phyloP scores from a whole-genome alignment of 2,797 vertebrate species.

The Atherinosoma microstoma region DNA sequence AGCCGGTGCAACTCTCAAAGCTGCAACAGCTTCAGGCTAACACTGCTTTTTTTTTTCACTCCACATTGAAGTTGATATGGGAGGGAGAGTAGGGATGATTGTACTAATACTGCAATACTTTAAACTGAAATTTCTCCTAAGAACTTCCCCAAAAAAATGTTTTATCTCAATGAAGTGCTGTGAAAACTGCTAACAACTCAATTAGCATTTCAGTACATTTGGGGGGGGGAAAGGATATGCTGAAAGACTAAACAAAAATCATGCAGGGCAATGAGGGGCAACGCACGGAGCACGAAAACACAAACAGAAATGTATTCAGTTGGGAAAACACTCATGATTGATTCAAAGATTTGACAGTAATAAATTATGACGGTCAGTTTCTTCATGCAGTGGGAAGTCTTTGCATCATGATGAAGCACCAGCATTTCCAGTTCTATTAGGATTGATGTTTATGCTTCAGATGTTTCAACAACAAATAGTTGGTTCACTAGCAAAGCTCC shows the following conservation, averaged over 20 bases:
- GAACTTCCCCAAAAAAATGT: slow-evolving; percentile 25
- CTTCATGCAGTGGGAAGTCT: slow-evolving; percentile 56
- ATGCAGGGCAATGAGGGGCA: slow-evolving; percentile 44
- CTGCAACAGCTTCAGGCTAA: slow-evolving; percentile 56
- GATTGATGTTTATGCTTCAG: slow-evolving; percentile 77
- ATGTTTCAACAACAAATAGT: slow-evolving; percentile 75
- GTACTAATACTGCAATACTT: slow-evolving; percentile 38
- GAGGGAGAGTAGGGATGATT: slow-evolving; percentile 48
- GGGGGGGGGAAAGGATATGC: slow-evolving; percentile 31
- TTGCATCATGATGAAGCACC: slow-evolving; percentile 64
- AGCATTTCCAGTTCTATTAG: slow-evolving; percentile 65
- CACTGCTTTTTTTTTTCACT: slow-evolving; percentile 17
- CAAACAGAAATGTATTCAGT: slow-evolving; percentile 52
- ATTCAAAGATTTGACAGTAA: slow-evolving; percentile 70
- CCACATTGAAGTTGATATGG: slow-evolving; percentile 53
- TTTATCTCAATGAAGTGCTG: slow-evolving; percentile 26
- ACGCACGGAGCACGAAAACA: slow-evolving; percentile 36
- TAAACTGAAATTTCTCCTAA: slow-evolving; percentile 20
- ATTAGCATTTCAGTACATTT: slow-evolving; percentile 66
- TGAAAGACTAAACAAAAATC: slow-evolving; percentile 55
- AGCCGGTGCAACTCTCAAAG: slow-evolving; percentile 57
- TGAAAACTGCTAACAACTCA: slow-evolving; percentile 36
- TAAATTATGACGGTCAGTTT: slow-evolving; percentile 64
- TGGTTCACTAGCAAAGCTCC: slow-evolving; percentile 67
- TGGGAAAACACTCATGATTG: slow-evolving; percentile 61